Percentiles rank a stretch among this genome's conserved stretches.
These are phyloP conservation scores for Lepas anatifera DNA, from an alignment of 2,888 invertebrate species.

Conservation along the genomic window DNA sequence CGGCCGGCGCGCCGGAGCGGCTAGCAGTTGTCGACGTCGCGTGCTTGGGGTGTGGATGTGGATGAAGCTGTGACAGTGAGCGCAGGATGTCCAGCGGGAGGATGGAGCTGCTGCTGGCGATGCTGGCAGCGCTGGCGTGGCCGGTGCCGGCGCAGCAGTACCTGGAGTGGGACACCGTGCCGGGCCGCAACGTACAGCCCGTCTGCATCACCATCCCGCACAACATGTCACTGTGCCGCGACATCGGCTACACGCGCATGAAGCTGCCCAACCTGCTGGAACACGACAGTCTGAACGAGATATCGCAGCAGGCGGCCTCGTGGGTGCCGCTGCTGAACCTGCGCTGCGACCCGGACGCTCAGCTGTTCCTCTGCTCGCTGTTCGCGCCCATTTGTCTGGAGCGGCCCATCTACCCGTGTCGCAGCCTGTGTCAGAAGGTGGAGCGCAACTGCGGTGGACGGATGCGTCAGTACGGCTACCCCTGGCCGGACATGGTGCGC, in stretches of 20 bases:
- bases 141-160: not conserved
- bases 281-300: slow-evolving; percentile 47
- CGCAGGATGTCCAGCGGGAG: not conserved
- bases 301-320: slow-evolving; percentile 36
- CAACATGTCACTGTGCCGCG: slow-evolving; percentile 45
- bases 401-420: slow-evolving; percentile 45
- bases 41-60: no score
- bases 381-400: slow-evolving; percentile 46
- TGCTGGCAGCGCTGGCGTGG: not conserved
- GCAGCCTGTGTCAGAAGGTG: slow-evolving; percentile 46
- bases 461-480: slow-evolving; percentile 47
- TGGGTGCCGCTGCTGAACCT: slow-evolving; percentile 47
- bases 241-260: slow-evolving; percentile 48
- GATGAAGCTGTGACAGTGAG: no score
- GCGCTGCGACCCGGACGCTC: slow-evolving; percentile 47
- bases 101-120: not conserved
- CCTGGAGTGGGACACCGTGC: not conserved
- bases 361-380: slow-evolving; percentile 49
- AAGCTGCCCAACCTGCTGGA: slow-evolving; percentile 49
- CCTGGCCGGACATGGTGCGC: slow-evolving; percentile 49
- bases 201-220: slow-evolving; percentile 46
- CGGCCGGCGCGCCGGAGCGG: not conserved
- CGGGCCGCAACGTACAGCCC: slow-evolving; percentile 27
- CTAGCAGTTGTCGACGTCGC: no score
- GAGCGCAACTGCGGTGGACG: slow-evolving; percentile 43